Evolutionary conservation across 2,888 invertebrate species (phyloP).

Genomic region (Campaea margaritaria): DNA sequence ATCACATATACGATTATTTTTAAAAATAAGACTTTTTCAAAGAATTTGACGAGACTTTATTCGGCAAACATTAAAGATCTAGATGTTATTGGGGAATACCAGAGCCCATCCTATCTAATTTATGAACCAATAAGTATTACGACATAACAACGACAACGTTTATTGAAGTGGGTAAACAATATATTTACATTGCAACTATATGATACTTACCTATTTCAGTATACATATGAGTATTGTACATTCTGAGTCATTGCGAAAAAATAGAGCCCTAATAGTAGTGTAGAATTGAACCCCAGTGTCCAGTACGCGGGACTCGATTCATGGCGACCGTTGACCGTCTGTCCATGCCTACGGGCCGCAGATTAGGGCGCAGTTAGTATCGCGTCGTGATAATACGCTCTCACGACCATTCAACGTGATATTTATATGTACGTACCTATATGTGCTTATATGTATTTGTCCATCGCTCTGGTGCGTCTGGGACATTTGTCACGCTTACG

Average conservation of each 20-base stretch:
- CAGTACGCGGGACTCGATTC: constrained; percentile 18
- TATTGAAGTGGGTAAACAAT: too few relatives aligned
- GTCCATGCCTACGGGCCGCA: constrained; percentile 3
- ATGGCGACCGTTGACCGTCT: constrained; percentile 33
- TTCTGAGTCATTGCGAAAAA: constrained; percentile 3
- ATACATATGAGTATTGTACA: not conserved
- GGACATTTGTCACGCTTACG: constrained; percentile 36
- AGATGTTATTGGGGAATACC: too few relatives aligned
- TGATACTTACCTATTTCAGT: not conserved
- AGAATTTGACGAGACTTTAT: too few relatives aligned
- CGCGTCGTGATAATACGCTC: constrained; percentile 37
- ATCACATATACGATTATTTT: too few relatives aligned
- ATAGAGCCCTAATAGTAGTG: not conserved
- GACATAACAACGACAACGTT: too few relatives aligned
- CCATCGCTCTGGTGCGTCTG: constrained; percentile 30
- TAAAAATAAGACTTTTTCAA: too few relatives aligned
- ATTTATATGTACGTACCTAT: constrained; percentile 14
- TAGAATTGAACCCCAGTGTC: not conserved
- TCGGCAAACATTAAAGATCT: too few relatives aligned
- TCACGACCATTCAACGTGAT: constrained; percentile 43
- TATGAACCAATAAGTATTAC: not conserved
- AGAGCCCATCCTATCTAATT: too few relatives aligned
- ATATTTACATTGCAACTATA: not conserved
- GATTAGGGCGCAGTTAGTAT: constrained; percentile 6
- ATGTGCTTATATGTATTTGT: constrained; percentile 13